Percentiles rank a stretch among this genome's conserved stretches.
These are phyloP conservation scores for Eretmochelys imbricata DNA, from an alignment of 2,113 vertebrate genomes.

Conservation along the genomic window DNA sequence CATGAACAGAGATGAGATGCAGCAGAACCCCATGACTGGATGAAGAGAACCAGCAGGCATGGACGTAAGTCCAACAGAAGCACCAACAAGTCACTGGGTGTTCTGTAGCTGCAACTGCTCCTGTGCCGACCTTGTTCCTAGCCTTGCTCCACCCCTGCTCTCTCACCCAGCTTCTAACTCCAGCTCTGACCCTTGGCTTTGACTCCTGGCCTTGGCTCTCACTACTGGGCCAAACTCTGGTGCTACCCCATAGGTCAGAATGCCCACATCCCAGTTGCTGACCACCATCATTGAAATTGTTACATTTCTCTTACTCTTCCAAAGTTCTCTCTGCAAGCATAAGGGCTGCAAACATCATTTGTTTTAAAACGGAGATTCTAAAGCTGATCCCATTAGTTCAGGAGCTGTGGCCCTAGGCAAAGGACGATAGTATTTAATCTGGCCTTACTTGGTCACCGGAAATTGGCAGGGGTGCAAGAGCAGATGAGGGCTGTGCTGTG, in stretches of 20 bases:
- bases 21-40: not conserved
- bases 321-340: not conserved
- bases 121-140: not conserved
- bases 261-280: not conserved
- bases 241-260: not conserved
- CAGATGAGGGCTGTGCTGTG: not conserved
- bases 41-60: not conserved
- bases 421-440: not conserved
- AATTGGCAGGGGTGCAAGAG: not conserved
- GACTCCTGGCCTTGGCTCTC: not conserved
- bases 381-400: not conserved
- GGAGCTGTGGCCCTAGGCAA: not conserved
- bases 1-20: not conserved
- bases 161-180: not conserved
- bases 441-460: not conserved
- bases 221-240: not conserved
- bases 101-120: not conserved
- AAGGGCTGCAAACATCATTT: not conserved
- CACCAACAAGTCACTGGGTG: not conserved
- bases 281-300: not conserved
- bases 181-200: not conserved
- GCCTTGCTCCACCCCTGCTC: not conserved
- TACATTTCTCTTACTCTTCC: not conserved
- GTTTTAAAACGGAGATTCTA: not conserved
- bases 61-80: not conserved